phyloP scores from a whole-genome alignment of 2,888 invertebrate genomes.

The Hemithea aestivaria region DNA sequence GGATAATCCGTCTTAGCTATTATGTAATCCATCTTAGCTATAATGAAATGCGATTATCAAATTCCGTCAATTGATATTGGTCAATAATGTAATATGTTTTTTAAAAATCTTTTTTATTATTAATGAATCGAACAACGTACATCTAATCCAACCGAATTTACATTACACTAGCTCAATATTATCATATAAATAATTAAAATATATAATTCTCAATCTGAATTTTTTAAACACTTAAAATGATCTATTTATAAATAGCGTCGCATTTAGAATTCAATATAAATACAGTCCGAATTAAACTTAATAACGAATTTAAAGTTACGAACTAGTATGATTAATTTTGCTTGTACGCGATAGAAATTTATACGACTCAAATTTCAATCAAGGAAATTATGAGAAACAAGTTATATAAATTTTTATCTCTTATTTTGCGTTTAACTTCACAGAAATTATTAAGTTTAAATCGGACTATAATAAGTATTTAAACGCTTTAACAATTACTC shows the following conservation, averaged over 20 bases:
- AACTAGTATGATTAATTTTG: no score
- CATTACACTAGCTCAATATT: constrained; percentile 57
- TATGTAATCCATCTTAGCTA: constrained; percentile 44
- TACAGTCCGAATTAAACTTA: no score
- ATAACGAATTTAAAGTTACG: no score
- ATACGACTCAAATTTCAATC: no score
- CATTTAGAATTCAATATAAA: constrained; percentile 60
- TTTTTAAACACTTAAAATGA: constrained; percentile 63
- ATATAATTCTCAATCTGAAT: constrained; percentile 69
- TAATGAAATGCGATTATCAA: constrained; percentile 55
- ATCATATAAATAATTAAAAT: constrained; percentile 60
- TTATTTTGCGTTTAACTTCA: no score
- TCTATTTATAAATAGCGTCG: constrained; percentile 74
- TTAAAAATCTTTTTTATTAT: constrained; percentile 49
- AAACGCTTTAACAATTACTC: constrained; percentile 64
- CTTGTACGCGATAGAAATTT: no score
- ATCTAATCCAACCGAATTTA: constrained; percentile 68
- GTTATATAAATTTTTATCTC: no score
- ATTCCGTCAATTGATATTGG: constrained; percentile 60
- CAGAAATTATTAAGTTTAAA: no score
- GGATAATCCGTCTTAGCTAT: constrained; percentile 51
- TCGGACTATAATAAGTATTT: constrained; percentile 54
- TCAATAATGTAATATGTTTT: constrained; percentile 47
- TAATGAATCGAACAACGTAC: constrained; percentile 61
- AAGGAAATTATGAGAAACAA: no score